Conservation (phyloP, 2,797 vertebrate species). For the Phalanger gymnotis region DNA sequence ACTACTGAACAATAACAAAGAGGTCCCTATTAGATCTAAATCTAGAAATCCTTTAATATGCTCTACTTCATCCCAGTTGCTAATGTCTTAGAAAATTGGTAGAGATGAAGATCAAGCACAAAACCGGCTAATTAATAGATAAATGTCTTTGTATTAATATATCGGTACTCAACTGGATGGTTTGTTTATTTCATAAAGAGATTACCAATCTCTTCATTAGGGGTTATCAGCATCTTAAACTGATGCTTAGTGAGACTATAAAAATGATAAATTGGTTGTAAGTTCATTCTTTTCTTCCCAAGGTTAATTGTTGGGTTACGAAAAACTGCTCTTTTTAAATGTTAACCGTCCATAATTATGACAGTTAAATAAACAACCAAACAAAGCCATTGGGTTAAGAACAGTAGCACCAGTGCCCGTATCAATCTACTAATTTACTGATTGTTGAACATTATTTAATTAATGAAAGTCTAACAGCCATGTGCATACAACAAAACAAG, state of each 20-base stretch:
- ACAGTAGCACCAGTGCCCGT: conserved; percentile 3
- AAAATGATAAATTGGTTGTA: conserved; percentile 8
- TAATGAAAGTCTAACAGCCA: conserved; percentile 44
- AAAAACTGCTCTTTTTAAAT: conserved; percentile 1
- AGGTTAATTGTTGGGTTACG: neutral
- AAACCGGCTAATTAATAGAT: conserved; percentile 34
- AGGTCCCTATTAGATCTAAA: neutral
- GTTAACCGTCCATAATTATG: conserved; percentile 30
- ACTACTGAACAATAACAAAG: neutral
- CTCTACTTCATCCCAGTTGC: conserved; percentile 1
- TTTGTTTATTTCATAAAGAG: conserved; percentile 41
- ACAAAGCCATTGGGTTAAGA: conserved; percentile 44
- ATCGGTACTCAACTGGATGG: conserved; percentile 36
- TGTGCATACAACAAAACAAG: neutral
- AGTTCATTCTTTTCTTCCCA: conserved; percentile 26
- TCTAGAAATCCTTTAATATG: neutral
- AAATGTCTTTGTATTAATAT: neutral
- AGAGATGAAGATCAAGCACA: conserved; percentile 21
- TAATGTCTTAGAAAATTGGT: conserved; percentile 18
- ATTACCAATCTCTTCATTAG: conserved; percentile 28
- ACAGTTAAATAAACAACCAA: neutral
- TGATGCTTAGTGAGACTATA: conserved; percentile 9
- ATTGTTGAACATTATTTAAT: neutral
- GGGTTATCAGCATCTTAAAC: conserved; percentile 15
- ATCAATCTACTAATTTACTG: conserved; percentile 38